Base-by-base conservation (phyloP, 2,888 invertebrate genomes). In the Drosophila nr. perissopoda region DNA sequence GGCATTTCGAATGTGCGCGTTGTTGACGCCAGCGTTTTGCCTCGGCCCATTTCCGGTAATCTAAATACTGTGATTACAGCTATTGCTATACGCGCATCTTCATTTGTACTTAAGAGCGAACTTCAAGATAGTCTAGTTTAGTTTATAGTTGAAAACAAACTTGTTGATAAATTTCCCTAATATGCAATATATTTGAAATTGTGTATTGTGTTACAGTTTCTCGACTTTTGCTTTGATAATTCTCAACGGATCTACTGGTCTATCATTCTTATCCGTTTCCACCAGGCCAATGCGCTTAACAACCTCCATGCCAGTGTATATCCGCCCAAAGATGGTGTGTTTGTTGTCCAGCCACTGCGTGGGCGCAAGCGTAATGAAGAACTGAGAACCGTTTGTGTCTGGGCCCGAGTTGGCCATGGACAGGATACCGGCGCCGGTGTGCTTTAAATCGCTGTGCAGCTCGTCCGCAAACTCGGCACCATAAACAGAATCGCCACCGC, bases 371-470 rank as follows among this genome's bases (percentile, higher is more conserved):
- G 99, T 99, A 56, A 99, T 97, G 89, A 99, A 99, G 94, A 99
- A 99, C 92, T 99, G 99, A 36, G 98, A 99, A 4, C 99, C 99
- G 93, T 99, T 99, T 8, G 98, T 96, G 91, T 99, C 96, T 0
- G 99, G 98, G 0, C 99, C 99, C 27, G 99, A 97, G 94, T 99
- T 99, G 1, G 99, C 99, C 99, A 99, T 99, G 0, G 99, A 98
- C 40, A 98, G 90, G 67, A 98, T 96, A 0, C 98, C 98, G 29
- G 96, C 96, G 27, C 94, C 99, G n/a, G 98, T 97, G 92, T 99
- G 99, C 92, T 98, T 99, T 64, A 99, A 94, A 79, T 99, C 98
- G 36, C 96, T 94, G 88, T 97, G 96, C 78, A 99, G 97, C 94
- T 99, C 99, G 94, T 99, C 99, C 64, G 97, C 96, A 94, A 99